Base-by-base conservation (phyloP, 2,888 invertebrate species). In the Eurois occulta region DNA sequence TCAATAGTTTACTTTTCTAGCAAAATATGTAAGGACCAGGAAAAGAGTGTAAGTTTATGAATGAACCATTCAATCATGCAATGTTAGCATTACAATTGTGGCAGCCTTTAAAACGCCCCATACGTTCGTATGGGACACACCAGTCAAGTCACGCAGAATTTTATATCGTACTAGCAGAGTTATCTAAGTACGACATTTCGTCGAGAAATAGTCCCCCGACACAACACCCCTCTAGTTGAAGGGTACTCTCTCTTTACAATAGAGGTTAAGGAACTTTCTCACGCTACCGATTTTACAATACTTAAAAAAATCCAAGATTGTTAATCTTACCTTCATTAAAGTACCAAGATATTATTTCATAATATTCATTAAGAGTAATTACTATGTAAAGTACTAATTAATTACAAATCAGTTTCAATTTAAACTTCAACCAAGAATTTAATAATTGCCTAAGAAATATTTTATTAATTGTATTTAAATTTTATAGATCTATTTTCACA, bases 291-390 rank as follows among this genome's bases (percentile, higher is more conserved):
- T n/a, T n/a, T 32, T 21, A 32, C 32, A 62, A 62, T 35, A 62
- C 11, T 35, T 41, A 3, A n/a, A 64, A 38, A 41, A 55, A 43
- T n/a, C 28, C 41, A 48, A 48, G 18, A 74, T n/a, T 55, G 21
- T 55, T 55, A 41, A 32, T 43, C 35, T 16, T 43, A 24, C 18
- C 24, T 75, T 24, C 65, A 35, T 74, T 21, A 48, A 48, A 38
- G 38, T 72, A 43, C 28, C 28, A 55, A 75, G 75, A 55, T 41
- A 32, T 52, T 41, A 75, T 55, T 74, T 74, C 24, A 52, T 41
- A 73, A 52, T 55, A 55, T 74, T 52, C n/a, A 21, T 35, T n/a
- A 6, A 24, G 13, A 32, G n/a, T 21, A 35, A 10, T 21, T 55
- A 21, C 21, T 43, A 41, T 16, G 10, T 13, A 24, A 24, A 32